Evolutionary conservation across 2,888 invertebrate genomes (phyloP).

Genomic region (Melanostoma scalare): DNA sequence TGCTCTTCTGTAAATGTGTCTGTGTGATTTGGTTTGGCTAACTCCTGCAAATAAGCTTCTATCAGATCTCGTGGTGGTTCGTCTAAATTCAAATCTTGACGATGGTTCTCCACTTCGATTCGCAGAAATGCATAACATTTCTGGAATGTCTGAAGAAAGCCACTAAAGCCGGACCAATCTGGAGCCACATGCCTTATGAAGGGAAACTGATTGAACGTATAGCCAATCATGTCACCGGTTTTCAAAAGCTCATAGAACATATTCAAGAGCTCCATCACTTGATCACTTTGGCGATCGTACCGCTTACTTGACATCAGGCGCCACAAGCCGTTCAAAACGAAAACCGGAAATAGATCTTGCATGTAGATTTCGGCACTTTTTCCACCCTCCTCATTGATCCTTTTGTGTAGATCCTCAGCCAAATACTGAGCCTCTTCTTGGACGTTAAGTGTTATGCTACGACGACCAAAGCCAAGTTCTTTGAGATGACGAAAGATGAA

Average conservation of each 20-base stretch:
- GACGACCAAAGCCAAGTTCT: slow-evolving; percentile 91
- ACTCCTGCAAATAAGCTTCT: slow-evolving; percentile 89
- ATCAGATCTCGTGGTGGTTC: slow-evolving; percentile 89
- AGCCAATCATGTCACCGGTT: slow-evolving; percentile 91
- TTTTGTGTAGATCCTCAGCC: slow-evolving; percentile 82
- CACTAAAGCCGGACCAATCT: slow-evolving; percentile 88
- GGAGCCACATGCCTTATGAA: slow-evolving; percentile 89
- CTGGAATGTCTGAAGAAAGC: slow-evolving; percentile 88
- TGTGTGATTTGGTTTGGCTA: slow-evolving; percentile 84
- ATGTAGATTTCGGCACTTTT: slow-evolving; percentile 85
- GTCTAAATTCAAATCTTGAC: slow-evolving; percentile 84
- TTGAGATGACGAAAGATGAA: slow-evolving; percentile 90
- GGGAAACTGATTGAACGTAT: slow-evolving; percentile 91
- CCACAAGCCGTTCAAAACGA: slow-evolving; percentile 91
- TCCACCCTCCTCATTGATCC: slow-evolving; percentile 80
- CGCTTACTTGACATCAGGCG: slow-evolving; percentile 91
- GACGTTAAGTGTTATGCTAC: slow-evolving; percentile 88
- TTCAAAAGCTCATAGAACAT: slow-evolving; percentile 88
- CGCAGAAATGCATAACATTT: slow-evolving; percentile 88
- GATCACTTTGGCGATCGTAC: slow-evolving; percentile 87
- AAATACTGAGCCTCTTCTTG: slow-evolving; percentile 87
- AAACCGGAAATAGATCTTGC: slow-evolving; percentile 89
- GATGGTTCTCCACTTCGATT: slow-evolving; percentile 88
- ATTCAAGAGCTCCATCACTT: slow-evolving; percentile 86
- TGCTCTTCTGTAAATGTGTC: slow-evolving; percentile 88